Percentiles rank a stretch among this genome's conserved stretches.
Evolutionary conservation across 2,113 vertebrate genomes (phyloP).

Genomic region (Sinocyclocheilus anophthalmus): DNA sequence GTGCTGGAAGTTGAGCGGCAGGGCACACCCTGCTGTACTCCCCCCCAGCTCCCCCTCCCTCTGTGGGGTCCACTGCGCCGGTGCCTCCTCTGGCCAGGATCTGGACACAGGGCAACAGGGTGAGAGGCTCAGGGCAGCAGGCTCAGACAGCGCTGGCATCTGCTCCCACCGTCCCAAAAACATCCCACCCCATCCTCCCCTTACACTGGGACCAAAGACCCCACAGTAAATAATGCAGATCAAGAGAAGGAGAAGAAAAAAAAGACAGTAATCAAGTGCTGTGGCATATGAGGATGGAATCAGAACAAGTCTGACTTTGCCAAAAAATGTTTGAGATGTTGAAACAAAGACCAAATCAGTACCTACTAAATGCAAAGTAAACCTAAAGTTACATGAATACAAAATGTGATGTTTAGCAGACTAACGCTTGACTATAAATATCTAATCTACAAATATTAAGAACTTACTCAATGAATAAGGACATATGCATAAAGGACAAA

Average conservation of each 20-base stretch:
- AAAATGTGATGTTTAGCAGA: neutral
- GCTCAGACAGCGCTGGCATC: conserved; percentile 67
- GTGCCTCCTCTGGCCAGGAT: conserved; percentile 82
- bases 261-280: neutral
- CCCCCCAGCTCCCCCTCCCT: conserved; percentile 80
- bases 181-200: conserved; percentile 36
- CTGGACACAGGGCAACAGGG: conserved; percentile 82
- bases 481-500: neutral
- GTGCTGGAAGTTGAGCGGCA: conserved; percentile 83
- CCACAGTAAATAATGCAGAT: conserved; percentile 28
- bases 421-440: neutral
- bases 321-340: neutral
- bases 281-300: neutral
- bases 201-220: conserved; percentile 27
- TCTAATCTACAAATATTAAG: neutral
- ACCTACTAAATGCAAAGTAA: neutral
- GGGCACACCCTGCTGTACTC: conserved; percentile 79
- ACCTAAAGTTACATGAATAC: neutral
- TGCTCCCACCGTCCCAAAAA: conserved; percentile 64
- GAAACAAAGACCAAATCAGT: neutral
- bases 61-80: conserved; percentile 78
- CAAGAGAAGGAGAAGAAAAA: neutral
- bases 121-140: conserved; percentile 75
- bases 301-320: conserved; percentile 28
- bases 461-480: neutral